phyloP scores from a whole-genome alignment of 1,140 invertebrate species.

The Bicyclus anynana region DNA sequence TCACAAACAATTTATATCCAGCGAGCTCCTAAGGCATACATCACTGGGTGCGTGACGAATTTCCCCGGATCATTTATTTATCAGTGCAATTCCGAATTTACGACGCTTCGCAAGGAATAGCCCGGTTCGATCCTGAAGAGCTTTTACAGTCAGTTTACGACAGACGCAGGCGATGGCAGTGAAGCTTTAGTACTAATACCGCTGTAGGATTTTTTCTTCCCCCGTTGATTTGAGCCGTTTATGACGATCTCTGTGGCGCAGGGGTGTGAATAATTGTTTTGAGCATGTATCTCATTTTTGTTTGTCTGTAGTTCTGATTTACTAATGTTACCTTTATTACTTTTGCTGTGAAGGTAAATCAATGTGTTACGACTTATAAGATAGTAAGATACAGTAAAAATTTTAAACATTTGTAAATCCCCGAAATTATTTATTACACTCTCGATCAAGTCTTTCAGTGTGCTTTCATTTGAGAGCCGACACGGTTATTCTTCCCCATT shows the following conservation, averaged over 20 bases:
- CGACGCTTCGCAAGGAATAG: conserved; percentile 26
- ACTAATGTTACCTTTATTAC: no score
- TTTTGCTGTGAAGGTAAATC: no score
- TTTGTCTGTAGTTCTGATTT: no score
- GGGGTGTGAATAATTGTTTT: background rate
- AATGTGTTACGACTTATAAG: no score
- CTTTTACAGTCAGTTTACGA: conserved; percentile 33
- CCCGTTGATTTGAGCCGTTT: conserved; percentile 2
- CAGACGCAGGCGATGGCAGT: conserved; percentile 20
- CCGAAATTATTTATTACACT: no score
- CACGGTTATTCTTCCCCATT: no score
- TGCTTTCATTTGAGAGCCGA: no score
- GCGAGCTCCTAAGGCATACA: background rate
- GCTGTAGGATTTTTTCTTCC: background rate
- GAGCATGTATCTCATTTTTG: background rate
- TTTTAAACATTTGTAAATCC: no score
- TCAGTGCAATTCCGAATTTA: conserved; percentile 38
- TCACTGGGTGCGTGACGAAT: conserved; percentile 14
- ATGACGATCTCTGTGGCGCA: background rate
- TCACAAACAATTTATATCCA: conserved; percentile 21
- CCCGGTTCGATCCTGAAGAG: conserved; percentile 25
- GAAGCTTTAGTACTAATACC: conserved; percentile 27
- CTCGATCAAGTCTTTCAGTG: no score
- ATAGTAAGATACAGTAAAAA: no score
- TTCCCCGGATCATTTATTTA: conserved; percentile 29